Evolutionary conservation across 1,140 invertebrate genomes (phyloP).

Genomic region (Dreissena polymorpha): DNA sequence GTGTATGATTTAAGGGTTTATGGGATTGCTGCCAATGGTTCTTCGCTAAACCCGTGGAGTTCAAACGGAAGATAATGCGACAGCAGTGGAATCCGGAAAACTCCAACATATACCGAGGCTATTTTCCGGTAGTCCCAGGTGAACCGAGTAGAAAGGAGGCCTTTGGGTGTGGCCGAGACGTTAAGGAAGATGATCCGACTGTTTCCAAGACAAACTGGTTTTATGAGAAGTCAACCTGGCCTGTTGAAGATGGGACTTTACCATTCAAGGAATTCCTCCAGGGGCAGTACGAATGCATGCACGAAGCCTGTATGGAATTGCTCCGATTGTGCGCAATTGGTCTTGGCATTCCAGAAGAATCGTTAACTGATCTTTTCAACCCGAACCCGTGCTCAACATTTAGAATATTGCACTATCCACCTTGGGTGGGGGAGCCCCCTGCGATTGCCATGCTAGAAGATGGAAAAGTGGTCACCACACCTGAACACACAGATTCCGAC

Average conservation of each 20-base stretch:
- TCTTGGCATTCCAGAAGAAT: constrained; percentile 62
- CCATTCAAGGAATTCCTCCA: constrained; percentile 12
- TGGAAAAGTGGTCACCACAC: constrained; percentile 60
- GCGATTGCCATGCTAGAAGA: constrained; percentile 59
- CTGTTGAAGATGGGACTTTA: constrained; percentile 21
- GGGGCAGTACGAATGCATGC: constrained; percentile 56
- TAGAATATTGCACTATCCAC: constrained; percentile 68
- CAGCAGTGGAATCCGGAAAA: constrained; percentile 56
- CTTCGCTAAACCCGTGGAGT: constrained; percentile 43
- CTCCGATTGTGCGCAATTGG: constrained; percentile 61
- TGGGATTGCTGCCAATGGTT: constrained; percentile 55
- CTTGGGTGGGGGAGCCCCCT: constrained; percentile 57
- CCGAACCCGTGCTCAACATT: constrained; percentile 66
- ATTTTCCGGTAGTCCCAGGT: constrained; percentile 47
- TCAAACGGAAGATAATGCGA: constrained; percentile 35
- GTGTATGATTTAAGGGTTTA: constrained; percentile 8
- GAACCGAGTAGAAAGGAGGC: constrained; percentile 52
- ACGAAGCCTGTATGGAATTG: constrained; percentile 63
- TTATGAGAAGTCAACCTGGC: constrained; percentile 39
- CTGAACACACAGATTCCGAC: constrained; percentile 67
- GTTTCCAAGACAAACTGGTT: constrained; percentile 29
- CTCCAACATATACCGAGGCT: constrained; percentile 56
- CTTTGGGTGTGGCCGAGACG: constrained; percentile 50
- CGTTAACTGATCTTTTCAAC: constrained; percentile 61
- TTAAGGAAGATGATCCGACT: not conserved